Evolutionary conservation across 1,140 invertebrate species (phyloP).

Genomic region (Aleiodes sp.): DNA sequence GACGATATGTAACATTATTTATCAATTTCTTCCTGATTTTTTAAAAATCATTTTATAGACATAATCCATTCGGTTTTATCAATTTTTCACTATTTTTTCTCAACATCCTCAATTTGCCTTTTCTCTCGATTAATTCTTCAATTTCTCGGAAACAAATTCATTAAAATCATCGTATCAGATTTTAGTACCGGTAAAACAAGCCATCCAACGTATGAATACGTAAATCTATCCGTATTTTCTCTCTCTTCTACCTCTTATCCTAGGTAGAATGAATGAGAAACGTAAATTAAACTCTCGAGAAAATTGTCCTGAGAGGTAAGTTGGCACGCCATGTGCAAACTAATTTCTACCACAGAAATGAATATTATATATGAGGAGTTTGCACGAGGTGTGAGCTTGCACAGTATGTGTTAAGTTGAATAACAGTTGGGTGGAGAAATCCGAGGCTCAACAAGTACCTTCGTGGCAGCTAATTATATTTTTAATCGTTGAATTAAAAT

Average conservation of each 20-base stretch:
- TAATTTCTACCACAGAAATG: slow-evolving; percentile 5
- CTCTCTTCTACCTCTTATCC: too few species aligned
- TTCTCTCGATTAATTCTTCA: too few species aligned
- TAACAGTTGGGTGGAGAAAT: slow-evolving; percentile 15
- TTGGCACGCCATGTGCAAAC: slow-evolving; percentile 22
- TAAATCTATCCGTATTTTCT: too few species aligned
- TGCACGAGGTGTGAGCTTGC: slow-evolving; percentile 8
- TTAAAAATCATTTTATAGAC: too few species aligned
- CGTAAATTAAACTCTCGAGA: slow-evolving; percentile 41
- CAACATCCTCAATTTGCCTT: too few species aligned
- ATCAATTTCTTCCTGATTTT: too few species aligned
- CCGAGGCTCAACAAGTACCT: slow-evolving; percentile 20
- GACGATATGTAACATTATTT: too few species aligned
- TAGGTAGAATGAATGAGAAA: slow-evolving; percentile 27
- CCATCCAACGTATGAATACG: slow-evolving; percentile 11
- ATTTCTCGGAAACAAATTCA: too few species aligned
- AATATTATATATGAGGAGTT: slow-evolving; percentile 8
- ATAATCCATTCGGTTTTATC: too few species aligned
- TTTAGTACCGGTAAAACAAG: slow-evolving; percentile 39
- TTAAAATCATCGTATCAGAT: too few species aligned
- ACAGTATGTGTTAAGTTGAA: slow-evolving; percentile 22
- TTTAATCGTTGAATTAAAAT: not conserved
- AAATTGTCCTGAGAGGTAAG: slow-evolving; percentile 37
- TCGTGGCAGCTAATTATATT: slow-evolving; percentile 35
- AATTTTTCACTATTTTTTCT: too few species aligned